Base-by-base conservation (phyloP, 2,113 vertebrate species). In the Pachycephala philippinensis region DNA sequence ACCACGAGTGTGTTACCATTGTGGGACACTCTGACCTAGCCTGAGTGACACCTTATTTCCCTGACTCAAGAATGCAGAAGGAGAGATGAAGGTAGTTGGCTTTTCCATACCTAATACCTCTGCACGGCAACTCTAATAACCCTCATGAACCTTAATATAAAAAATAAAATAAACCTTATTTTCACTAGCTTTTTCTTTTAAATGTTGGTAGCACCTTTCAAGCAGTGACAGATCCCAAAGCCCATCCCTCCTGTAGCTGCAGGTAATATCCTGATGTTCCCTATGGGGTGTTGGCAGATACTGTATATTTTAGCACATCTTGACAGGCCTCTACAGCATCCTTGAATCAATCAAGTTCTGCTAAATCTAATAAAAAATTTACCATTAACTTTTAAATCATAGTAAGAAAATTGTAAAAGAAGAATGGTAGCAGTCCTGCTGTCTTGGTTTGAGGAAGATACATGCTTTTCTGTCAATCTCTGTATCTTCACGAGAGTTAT, bases 231-330 rank as follows among this genome's bases (percentile, higher is more conserved):
- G 92, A 91, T 92, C 74, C 77, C 39, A 71, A 75, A 71, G 87
- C 64, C 68, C 69, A 53, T 28, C 81, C 81, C 54, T 92, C 87
- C 68, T 44, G 30, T 86, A 83, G 93, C 92, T 96, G 60, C 96
- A 96, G 94, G 93, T 97, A 92, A 94, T 77, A 94, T 95, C 90
- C 77, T 94, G 80, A 94, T 94, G 87, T 93, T 95, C 63, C 45
- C 65, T 68, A 28, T 69, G 79, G 77, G 76, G 94, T 96, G 89
- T 95, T 97, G 94, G 81, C 92, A 98, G 84, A 37, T 94, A 74
- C 70, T 87, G 89, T 93, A 95, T 96, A 94, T 94, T 97, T 97
- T 97, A 97, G 71, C 96, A 97, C 94, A 79, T 97, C 96, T 77
- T 96, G 85, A 97, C 93, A 95, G 70, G 85, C 44, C 83, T 94